Evolutionary conservation across 2,113 vertebrate species (phyloP).

Genomic region (Tupaia tana): DNA sequence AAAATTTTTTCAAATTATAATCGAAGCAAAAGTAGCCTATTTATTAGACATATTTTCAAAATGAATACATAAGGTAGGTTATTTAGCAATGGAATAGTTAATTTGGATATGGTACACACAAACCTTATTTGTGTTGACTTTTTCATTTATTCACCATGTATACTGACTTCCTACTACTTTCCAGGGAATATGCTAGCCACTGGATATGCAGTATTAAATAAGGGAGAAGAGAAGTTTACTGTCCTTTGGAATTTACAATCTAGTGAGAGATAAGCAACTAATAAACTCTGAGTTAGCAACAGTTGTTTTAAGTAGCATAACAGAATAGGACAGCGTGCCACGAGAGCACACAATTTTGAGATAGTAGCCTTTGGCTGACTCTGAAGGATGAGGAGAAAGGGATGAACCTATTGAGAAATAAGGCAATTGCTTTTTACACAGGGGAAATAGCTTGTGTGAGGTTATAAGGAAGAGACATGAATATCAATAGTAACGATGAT

Average conservation of each 20-base stretch:
- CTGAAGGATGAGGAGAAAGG: background rate
- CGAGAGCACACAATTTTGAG: background rate
- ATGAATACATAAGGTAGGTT: background rate
- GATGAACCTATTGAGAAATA: background rate
- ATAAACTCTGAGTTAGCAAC: background rate
- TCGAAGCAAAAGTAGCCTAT: background rate
- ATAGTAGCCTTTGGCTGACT: background rate
- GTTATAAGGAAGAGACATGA: too few relatives aligned
- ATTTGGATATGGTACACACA: background rate
- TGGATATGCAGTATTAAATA: background rate
- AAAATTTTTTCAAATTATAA: conserved; percentile 34
- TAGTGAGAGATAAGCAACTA: background rate
- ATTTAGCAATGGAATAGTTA: background rate
- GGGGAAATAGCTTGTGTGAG: background rate
- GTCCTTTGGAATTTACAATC: background rate
- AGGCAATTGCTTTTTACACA: background rate
- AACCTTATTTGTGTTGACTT: background rate
- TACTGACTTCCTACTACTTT: background rate
- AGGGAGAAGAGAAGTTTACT: background rate
- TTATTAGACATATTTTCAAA: conserved; percentile 15
- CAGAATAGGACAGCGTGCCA: background rate
- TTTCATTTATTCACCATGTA: background rate
- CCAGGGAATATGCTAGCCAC: background rate
- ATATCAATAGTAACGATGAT: background rate
- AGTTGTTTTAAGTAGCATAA: background rate